Conservation (phyloP, 2,888 invertebrate genomes). For the Heterodera filipjevi region DNA sequence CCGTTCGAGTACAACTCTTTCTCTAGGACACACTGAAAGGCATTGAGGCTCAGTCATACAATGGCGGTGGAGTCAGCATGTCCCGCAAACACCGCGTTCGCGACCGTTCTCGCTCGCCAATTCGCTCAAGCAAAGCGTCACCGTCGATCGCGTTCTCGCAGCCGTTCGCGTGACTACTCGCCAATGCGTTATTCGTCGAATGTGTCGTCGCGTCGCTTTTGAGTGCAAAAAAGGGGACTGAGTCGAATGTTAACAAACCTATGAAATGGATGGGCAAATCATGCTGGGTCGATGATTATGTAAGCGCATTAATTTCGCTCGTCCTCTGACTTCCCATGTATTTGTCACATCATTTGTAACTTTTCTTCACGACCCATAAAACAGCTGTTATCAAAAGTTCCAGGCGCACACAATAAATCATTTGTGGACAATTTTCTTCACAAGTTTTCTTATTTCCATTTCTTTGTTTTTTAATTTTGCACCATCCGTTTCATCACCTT, state of each 20-base stretch:
- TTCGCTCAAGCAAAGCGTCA: slow-evolving; percentile 33
- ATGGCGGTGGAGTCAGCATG: slow-evolving; percentile 14
- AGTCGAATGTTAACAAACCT: background rate
- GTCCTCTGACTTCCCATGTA: background rate
- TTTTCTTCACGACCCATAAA: background rate
- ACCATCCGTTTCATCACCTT: background rate
- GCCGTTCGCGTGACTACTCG: slow-evolving; percentile 38
- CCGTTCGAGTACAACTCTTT: no score
- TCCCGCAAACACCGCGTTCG: slow-evolving; percentile 38
- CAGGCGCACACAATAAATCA: slow-evolving; percentile 8
- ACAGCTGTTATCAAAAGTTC: background rate
- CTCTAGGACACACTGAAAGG: slow-evolving; percentile 40
- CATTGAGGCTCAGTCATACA: slow-evolving; percentile 39
- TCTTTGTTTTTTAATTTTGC: background rate
- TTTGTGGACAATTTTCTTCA: background rate
- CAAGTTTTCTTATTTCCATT: background rate
- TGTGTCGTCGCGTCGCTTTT: slow-evolving; percentile 28
- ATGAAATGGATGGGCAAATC: slow-evolving; percentile 2
- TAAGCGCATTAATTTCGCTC: background rate
- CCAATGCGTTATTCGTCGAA: slow-evolving; percentile 28
- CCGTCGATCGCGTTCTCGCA: slow-evolving; percentile 35
- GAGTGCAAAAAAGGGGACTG: background rate
- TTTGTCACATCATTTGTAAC: slow-evolving; percentile 2
- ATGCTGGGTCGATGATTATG: background rate
- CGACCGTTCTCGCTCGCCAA: slow-evolving; percentile 38